Evolutionary conservation across 2,888 invertebrate genomes (phyloP).

Genomic region (Harpalus rubripes): DNA sequence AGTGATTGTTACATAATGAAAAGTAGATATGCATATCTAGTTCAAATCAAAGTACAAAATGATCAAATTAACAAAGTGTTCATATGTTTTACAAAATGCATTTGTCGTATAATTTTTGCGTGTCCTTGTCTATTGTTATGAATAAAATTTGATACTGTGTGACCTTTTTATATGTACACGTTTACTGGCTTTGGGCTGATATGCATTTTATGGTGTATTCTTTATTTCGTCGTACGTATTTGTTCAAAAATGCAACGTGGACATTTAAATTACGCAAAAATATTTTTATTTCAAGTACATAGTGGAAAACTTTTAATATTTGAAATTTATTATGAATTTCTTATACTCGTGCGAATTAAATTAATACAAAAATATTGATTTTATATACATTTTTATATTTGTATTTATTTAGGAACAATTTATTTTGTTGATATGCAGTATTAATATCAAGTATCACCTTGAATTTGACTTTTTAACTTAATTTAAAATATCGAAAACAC

Average conservation of each 20-base stretch:
- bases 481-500: background rate
- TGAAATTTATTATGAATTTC: too few relatives aligned
- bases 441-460: background rate
- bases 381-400: too few relatives aligned
- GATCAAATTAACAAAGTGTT: background rate
- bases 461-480: conserved; percentile 3
- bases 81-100: conserved; percentile 20
- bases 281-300: background rate
- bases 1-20: conserved; percentile 4
- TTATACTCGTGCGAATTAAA: too few relatives aligned
- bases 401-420: too few relatives aligned
- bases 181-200: conserved; percentile 36
- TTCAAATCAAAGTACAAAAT: background rate
- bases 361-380: too few relatives aligned
- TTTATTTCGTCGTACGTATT: background rate
- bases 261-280: background rate
- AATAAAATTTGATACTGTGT: conserved; percentile 50
- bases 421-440: too few relatives aligned
- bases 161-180: conserved; percentile 34
- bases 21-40: conserved; percentile 9
- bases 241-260: background rate
- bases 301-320: too few relatives aligned
- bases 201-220: background rate
- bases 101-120: conserved; percentile 18
- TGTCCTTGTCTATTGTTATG: conserved; percentile 53